Evolutionary conservation across 2,113 vertebrate genomes (phyloP), one percentile per base, ranked within the genome.

Genomic region (Gallinago paraguaiae): DNA sequence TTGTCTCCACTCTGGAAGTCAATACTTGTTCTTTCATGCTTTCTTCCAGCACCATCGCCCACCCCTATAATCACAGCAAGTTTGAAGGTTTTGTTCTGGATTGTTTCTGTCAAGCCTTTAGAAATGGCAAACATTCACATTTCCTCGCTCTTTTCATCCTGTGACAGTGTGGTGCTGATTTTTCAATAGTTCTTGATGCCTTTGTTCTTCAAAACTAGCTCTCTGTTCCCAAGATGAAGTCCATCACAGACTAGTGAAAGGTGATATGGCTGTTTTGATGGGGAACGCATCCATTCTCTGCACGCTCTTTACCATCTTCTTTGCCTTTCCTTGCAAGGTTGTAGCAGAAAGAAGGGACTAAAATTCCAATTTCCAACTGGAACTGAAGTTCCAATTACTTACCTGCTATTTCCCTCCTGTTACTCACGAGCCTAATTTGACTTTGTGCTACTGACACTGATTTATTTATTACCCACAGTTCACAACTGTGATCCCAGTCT

Each of bases 151-250:
- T 91, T 50, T 80, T 87, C 18, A 70, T 45, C 48, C 46, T 72
- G 27, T 1, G 2, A 70, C 22, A n/a, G 31, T 41, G 10, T 86
- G 50, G 54, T 63, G 64, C 61, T 92, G 82, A 43, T 88, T 91
- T 91, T 76, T 86, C 54, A 59, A 18, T 91, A 71, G 45, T 33
- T 83, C 46, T 59, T 83, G 35, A 51, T 67, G 19, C 20, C 56
- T 94, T 90, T 88, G 25, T 81, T 88, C 37, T 91, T 70, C 75
- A 83, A 78, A 88, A 70, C 28, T 59, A 59, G 9, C 41, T 88
- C 56, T 74, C 31, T 65, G 4, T 93, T 83, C 78, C 54, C 76
- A 81, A 60, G 31, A 70, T 30, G 11, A 86, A 86, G 37, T 83
- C 72, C 30, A 74, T 85, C 46, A 60, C 18, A 71, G 37, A 53